Percentiles rank a stretch among this genome's conserved stretches.
Conservation (phyloP, 2,797 vertebrate species). For the Sciurus vulgaris region DNA sequence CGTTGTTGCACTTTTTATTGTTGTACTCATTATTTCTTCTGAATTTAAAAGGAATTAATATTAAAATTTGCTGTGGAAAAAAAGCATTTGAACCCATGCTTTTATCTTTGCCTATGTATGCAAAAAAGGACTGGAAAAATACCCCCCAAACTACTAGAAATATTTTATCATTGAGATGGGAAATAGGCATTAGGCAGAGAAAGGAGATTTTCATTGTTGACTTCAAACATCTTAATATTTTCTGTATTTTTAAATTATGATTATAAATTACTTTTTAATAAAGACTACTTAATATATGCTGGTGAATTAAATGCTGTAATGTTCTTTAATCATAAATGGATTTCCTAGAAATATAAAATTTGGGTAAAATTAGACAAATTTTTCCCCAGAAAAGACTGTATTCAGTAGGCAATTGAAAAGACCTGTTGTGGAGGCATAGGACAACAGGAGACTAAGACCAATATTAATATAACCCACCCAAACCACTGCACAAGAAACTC, state of each 20-base stretch:
- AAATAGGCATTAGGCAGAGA: neutral
- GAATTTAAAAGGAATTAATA: no score
- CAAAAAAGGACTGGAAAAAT: slow-evolving; percentile 19
- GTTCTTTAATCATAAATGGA: neutral
- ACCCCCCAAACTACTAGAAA: neutral
- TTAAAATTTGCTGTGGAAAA: no score
- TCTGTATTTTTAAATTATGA: neutral
- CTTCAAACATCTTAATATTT: slow-evolving; percentile 42
- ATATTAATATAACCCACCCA: neutral
- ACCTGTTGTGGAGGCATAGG: neutral
- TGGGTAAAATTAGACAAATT: slow-evolving; percentile 49
- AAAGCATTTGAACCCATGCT: neutral
- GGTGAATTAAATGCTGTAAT: neutral
- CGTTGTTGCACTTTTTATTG: no score
- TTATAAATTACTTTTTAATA: slow-evolving; percentile 30
- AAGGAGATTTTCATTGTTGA: neutral
- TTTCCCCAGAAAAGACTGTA: neutral
- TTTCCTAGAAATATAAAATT: slow-evolving; percentile 18
- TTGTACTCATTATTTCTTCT: no score
- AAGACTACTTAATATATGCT: neutral
- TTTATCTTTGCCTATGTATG: slow-evolving; percentile 9
- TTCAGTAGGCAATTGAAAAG: neutral
- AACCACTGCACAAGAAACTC: neutral
- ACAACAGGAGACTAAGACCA: neutral
- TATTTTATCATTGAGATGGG: neutral